Evolutionary conservation across 2,888 invertebrate species (phyloP), one percentile per base, ranked within the genome.

Genomic region (Cremastinae sp.): DNA sequence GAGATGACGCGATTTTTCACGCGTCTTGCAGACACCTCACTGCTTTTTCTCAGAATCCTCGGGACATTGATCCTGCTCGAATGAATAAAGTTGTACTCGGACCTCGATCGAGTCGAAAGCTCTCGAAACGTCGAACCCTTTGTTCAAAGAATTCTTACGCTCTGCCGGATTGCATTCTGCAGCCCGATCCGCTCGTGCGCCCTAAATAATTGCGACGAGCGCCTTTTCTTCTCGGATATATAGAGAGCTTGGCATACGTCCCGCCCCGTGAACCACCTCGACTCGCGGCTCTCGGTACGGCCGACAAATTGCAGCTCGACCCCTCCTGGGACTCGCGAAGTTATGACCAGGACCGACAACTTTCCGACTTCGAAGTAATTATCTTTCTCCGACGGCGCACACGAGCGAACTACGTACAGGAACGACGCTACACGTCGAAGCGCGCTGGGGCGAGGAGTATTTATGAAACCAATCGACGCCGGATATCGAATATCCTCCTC

Each of bases 261-360:
- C 65, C 69, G 41, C 64, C 64, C 65, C 20, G 71, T 69, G 72
- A 73, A 74, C 65, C 65, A 36, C 70, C 45, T 54, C 53, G 71
- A 47, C 72, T 53, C 70, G 20, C 62, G 47, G 16, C 75, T 75
- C 78, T 71, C 75, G 78, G 80, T 62, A 61, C 45, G 66, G 75
- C 83, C 84, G 84, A 87, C 87, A 87, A 87, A 87, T 87, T 87
- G 87, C 86, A 84, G 80, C 78, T 78, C 79, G 78, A 58, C 62
- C 58, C 71, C 86, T 84, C 82, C 62, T 58, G 86, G 87, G 88
- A 84, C 80, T 82, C 74, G 73, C 85, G 80, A 86, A 87, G 87
- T 87, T 87, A 87, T 87, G 87, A 87, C 87, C 85, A 81, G 82
- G 81, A 80, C 84, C 84, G 83, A 83, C 84, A 86, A 86, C 86